Percentiles rank a stretch among this genome's conserved stretches.
These are phyloP conservation scores for Drosophila quinaria DNA, from an alignment of 2,888 invertebrate species.

Conservation along the genomic window DNA sequence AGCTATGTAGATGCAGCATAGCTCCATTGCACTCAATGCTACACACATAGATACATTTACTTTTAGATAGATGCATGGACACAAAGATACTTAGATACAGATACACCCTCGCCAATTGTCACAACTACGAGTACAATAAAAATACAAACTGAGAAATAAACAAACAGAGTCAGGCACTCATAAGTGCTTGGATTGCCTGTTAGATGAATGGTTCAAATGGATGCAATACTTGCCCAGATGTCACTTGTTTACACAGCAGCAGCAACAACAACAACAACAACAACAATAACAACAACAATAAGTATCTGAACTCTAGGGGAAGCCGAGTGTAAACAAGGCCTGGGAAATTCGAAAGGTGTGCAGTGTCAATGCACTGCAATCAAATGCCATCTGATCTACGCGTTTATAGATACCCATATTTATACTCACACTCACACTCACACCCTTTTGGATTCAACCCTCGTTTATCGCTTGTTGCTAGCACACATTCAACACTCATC, in stretches of 20 bases:
- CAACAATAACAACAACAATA: conserved; percentile 32
- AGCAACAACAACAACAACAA: conserved; percentile 34
- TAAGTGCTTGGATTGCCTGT: conserved; percentile 33
- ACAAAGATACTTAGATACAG: conserved; percentile 11
- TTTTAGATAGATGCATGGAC: conserved; percentile 18
- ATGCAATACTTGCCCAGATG: conserved; percentile 60
- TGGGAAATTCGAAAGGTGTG: conserved; percentile 66
- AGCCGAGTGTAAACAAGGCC: conserved; percentile 56
- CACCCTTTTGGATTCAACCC: conserved; percentile 13
- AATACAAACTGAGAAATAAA: conserved; percentile 9
- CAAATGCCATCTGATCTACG: conserved; percentile 34
- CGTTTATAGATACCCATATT: conserved; percentile 1
- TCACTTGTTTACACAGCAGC: conserved; percentile 71
- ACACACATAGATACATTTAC: conserved; percentile 12
- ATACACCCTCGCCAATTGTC: conserved; percentile 46
- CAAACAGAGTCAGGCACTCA: conserved; percentile 33
- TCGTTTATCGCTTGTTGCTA: conserved; percentile 40
- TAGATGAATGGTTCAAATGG: conserved; percentile 13
- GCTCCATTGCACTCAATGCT: conserved; percentile 18
- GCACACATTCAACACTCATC: conserved; percentile 65
- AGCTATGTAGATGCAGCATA: conserved; percentile 41
- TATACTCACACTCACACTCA: neutral
- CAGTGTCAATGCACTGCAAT: conserved; percentile 57
- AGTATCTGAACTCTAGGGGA: conserved; percentile 14
- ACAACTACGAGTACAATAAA: conserved; percentile 17